These are phyloP conservation scores for Lamellibrachia satsuma DNA, from an alignment of 2,888 invertebrate species.

Conservation along the genomic window DNA sequence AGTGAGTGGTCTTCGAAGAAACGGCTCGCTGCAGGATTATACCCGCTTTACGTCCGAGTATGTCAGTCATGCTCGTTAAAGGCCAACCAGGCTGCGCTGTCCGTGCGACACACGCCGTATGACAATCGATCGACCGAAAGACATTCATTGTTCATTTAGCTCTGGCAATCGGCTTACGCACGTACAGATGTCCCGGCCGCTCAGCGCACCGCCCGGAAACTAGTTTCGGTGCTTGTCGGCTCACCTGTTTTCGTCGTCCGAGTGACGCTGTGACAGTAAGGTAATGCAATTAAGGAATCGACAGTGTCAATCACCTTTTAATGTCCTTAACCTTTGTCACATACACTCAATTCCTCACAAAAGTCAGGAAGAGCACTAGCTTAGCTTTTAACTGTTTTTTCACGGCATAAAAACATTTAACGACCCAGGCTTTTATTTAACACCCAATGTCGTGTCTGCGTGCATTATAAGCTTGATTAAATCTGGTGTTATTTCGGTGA, in stretches of 20 bases:
- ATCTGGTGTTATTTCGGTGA: not conserved
- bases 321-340: not conserved
- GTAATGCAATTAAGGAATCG: not conserved
- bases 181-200: not conserved
- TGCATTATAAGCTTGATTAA: not conserved
- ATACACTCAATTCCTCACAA: not conserved
- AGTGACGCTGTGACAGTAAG: constrained; percentile 8
- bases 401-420: not conserved
- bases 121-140: constrained; percentile 17
- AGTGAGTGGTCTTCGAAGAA: not conserved
- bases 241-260: not conserved
- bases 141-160: not conserved
- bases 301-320: not conserved
- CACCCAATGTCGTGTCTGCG: not conserved
- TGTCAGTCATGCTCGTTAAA: constrained; percentile 13
- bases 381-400: not conserved
- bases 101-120: not conserved
- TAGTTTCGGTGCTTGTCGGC: not conserved
- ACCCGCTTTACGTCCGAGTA: not conserved
- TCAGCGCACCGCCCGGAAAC: not conserved
- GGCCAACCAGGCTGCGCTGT: not conserved
- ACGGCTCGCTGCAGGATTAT: not conserved
- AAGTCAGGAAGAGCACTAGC: not conserved
- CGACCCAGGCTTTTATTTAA: not conserved
- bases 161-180: not conserved